Base-by-base conservation (phyloP, 1,140 invertebrate species). In the Acromyrmex heyeri region DNA sequence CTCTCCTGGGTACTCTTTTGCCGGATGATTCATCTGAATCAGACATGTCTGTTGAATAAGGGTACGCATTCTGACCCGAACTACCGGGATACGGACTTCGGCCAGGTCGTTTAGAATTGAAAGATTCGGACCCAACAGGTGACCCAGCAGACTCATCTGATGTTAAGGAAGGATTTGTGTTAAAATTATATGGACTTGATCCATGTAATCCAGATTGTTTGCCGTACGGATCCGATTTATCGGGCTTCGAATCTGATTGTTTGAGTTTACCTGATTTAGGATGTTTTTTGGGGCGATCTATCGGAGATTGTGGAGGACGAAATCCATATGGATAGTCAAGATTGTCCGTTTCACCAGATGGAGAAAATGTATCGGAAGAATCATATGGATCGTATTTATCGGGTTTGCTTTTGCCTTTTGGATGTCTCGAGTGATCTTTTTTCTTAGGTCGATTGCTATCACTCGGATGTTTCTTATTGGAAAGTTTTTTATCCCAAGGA, bases 1-100 rank as follows among this genome's bases (percentile, higher is more conserved):
- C 97, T 94, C 97, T 95, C 75, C 96, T 92, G 38, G 92, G 86
- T 0, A 82, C 14, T 67, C 92, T 90, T 6, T 75, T 90, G 14
- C 18, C 53, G 3, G 87, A 12, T 16, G 18, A 38, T 12, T 67
- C 34, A 2, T 67, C 64, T 75, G 72, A 27, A 67, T 83, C 7
- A 7, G 50, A 18, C 34, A 27, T 24, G 4, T 82, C 27, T 5
- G 34, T 57, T 57, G 73, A 44, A 53, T 76, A 57, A 21, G 55
- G 21, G n/a, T 69, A 69, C 24, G 0, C 3, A 3, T 65, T 12
- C 0, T 34, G 27, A 44, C 38, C 10, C 10, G 30, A 14, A 59
- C n/a, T 30, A 10, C 16, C 34, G 4, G 3, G 14, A 2, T 30
- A 53, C 2, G 77, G 24, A 55, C 59, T 81, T 30, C 72, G 72